Base-by-base conservation (phyloP, 2,797 vertebrate species). In the Pempheris klunzingeri region DNA sequence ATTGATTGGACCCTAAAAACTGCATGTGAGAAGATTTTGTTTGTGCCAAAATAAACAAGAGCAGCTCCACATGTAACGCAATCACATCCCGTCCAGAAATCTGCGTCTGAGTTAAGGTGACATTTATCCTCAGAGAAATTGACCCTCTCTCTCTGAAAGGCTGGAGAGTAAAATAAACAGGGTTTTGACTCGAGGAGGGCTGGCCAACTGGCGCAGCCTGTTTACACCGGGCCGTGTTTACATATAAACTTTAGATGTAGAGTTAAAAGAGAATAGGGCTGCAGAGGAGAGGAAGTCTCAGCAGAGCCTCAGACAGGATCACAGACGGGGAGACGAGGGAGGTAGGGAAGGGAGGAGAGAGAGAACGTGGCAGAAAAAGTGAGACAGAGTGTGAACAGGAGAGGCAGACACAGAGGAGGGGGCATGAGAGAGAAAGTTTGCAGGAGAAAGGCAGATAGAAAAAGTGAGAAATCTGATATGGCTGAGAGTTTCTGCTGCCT, bases 391-490 rank as follows among this genome's bases (percentile, higher is more conserved):
- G 80, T 82, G 88, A 88, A 85, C 65, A 34, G 60, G 83, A 84
- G 84, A 90, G 80, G 71, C 71, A 90, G 90, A 90, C 86, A 71
- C 62, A 76, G 79, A 60, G 87, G 87, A 76, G 86, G 87, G 73
- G 83, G 84, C 81, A 91, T 90, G 85, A 86, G 82, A 92, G 81
- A 85, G 87, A 93, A 92, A 92, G 91, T 92, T 90, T 90, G 80
- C 64, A 62, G 87, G 81, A 91, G 85, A 87, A 80, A 86, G 81
- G 78, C 71, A 87, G 91, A 92, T 87, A 91, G 84, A 91, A 83
- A 88, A 90, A 92, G 92, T 92, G 91, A 90, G 90, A 92, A 93
- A 94, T 94, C 89, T 90, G 93, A 95, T 94, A 93, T 83, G 86
- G 88, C 91, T 92, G 90, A 91, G 87, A 93, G 84, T 90, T 91